Conservation (phyloP, 2,888 invertebrate genomes). For the Cistogaster globosa region DNA sequence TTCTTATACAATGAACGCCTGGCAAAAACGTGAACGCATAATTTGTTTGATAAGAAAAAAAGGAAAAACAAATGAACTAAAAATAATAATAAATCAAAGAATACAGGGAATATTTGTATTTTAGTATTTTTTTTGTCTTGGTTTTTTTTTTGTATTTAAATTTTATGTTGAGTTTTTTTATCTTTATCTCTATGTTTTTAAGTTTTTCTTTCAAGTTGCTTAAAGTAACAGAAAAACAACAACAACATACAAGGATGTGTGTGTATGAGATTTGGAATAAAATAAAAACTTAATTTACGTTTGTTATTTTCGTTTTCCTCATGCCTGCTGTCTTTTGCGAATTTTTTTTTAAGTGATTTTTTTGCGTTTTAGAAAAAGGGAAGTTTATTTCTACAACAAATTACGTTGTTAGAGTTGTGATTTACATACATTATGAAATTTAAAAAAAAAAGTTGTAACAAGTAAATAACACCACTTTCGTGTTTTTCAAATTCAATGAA, state of each 20-base stretch:
- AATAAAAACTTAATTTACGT: conserved; percentile 30
- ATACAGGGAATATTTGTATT: conserved; percentile 12
- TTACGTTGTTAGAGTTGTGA: not conserved
- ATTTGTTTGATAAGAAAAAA: conserved; percentile 34
- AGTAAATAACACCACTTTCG: not conserved
- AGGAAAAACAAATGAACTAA: not conserved
- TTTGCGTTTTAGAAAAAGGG: conserved; percentile 37
- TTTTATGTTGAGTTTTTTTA: conserved; percentile 28
- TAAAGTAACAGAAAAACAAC: not conserved
- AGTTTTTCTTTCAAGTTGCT: conserved; percentile 29
- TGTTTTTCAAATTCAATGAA: too few species aligned
- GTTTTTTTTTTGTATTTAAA: conserved; percentile 39
- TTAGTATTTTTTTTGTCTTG: not conserved
- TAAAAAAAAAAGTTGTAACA: not conserved
- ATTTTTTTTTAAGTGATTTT: conserved; percentile 30
- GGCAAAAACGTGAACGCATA: conserved; percentile 43
- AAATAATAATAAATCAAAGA: conserved; percentile 12
- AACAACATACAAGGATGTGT: conserved; percentile 11
- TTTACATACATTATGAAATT: not conserved
- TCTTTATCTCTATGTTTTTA: conserved; percentile 25
- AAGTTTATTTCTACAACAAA: not conserved
- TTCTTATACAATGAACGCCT: conserved; percentile 37
- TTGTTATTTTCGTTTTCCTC: conserved; percentile 2
- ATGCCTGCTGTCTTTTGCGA: conserved; percentile 1
- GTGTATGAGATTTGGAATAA: conserved; percentile 25